Conservation (phyloP, 2,888 invertebrate genomes). For the Ophion ventricosus region DNA sequence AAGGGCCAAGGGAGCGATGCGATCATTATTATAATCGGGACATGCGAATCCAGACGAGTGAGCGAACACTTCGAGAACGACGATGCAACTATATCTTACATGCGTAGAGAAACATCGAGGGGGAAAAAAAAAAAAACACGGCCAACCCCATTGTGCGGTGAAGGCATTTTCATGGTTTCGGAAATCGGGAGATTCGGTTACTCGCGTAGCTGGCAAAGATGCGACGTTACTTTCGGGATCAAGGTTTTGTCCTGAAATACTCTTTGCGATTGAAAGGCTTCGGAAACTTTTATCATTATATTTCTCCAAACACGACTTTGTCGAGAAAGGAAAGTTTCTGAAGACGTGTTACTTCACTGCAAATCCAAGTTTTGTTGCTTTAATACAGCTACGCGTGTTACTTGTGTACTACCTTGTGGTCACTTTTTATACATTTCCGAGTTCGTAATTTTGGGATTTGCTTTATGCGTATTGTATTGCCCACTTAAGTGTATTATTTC, state of each 20-base stretch:
- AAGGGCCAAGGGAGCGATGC: background rate
- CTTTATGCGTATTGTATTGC: no score
- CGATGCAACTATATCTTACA: background rate
- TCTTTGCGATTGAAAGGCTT: background rate
- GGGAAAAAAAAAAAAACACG: conserved; percentile 22
- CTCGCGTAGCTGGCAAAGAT: background rate
- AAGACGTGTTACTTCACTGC: no score
- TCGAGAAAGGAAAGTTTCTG: no score
- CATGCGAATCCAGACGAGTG: background rate
- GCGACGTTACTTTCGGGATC: background rate
- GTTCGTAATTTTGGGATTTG: no score
- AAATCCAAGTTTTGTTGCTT: no score
- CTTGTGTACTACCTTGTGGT: no score
- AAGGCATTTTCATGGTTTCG: conserved; percentile 54
- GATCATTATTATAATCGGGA: conserved; percentile 25
- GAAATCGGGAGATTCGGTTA: conserved; percentile 48
- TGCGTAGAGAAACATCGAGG: background rate
- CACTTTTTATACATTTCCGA: no score
- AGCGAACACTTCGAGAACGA: conserved; percentile 2
- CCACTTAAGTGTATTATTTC: no score
- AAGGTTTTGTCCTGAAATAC: conserved; percentile 15
- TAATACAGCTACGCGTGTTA: no score
- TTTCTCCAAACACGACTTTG: no score
- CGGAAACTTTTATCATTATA: background rate
- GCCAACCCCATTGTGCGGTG: background rate